Evolutionary conservation across 2,888 invertebrate species (phyloP), one percentile per base, ranked within the genome.

Genomic region (Seira sanloemensis): DNA sequence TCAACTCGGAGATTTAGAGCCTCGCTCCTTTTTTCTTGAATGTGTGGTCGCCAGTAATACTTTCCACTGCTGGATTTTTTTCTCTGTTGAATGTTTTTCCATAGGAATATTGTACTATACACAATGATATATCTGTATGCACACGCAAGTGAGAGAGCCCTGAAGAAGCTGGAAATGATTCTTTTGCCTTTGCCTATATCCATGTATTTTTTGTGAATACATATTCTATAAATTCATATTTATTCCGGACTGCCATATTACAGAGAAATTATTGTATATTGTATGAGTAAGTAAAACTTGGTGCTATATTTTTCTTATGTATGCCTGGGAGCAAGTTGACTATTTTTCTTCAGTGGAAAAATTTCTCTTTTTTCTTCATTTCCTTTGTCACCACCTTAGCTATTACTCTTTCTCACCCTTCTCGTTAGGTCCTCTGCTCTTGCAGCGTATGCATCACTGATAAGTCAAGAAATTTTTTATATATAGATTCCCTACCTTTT

Each of bases 1-100:
- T 89, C 89, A 87, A 87, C 87, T 87, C 86, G 86, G 87, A 89
- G 89, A 89, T 89, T 89, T 89, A 89, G 82, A 74, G 83, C 73
- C 79, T 72, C 71, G 83, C 79, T 86, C 74, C 84, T 81, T 78
- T 85, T 81, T 37, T 80, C 71, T 78, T 77, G 73, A 37, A 37
- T 84, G 75, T 62, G 68, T 78, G 78, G 50, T 37, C 37, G 24
- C 62, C 79, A 21, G 26, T 67, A 7, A 67, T 68, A 66, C 75
- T 73, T n/a, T n/a, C n/a, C n/a, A n/a, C n/a, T n/a, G n/a, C n/a
- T n/a, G 12, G 37, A 9, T 1, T 50, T 76, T 21, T 19, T 66
- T 78, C 4, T 69, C 65, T 72, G 71, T 69, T 66, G 72, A n/a
- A 78, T 78, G 78, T 72, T 65, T 78, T 77, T 77, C 75, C 75